These are phyloP conservation scores for Sparus aurata DNA, from an alignment of 2,797 vertebrate genomes.

Conservation along the genomic window DNA sequence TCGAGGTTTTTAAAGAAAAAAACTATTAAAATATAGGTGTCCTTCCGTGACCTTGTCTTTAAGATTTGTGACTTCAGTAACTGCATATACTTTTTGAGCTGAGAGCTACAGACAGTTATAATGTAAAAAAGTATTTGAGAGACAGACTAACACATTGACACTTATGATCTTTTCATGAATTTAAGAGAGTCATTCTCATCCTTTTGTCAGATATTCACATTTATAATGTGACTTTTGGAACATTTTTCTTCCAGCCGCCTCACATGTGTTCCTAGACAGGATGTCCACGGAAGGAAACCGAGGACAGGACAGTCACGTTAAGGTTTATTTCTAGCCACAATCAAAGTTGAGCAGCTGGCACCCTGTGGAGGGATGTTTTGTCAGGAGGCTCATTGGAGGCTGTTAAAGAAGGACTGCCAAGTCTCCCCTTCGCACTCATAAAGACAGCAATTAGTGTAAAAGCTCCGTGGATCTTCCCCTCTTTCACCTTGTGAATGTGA, in stretches of 20 bases:
- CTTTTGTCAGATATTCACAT: not conserved
- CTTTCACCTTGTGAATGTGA: constrained; percentile 72
- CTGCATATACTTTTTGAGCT: not conserved
- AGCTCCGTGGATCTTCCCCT: constrained; percentile 69
- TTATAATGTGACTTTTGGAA: constrained; percentile 4
- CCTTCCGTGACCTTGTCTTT: not conserved
- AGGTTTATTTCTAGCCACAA: constrained; percentile 70
- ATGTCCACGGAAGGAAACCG: constrained; percentile 33
- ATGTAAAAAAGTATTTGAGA: too few relatives aligned
- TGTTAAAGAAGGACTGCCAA: constrained; percentile 49
- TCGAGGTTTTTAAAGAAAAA: too few relatives aligned
- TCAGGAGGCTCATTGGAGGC: constrained; percentile 62
- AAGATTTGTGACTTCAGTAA: not conserved
- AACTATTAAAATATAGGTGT: not conserved
- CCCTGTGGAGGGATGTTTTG: constrained; percentile 66
- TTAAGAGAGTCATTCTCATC: not conserved
- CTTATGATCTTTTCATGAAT: not conserved
- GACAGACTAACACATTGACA: not conserved
- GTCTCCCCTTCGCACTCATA: constrained; percentile 63
- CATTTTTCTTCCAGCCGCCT: not conserved
- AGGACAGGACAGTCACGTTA: constrained; percentile 38
- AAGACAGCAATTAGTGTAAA: constrained; percentile 82
- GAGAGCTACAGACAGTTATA: not conserved
- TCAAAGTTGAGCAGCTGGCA: constrained; percentile 69
- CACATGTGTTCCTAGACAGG: constrained; percentile 28